These are phyloP conservation scores for Trichonephila clavata DNA, from an alignment of 1,140 invertebrate genomes.

Conservation along the genomic window DNA sequence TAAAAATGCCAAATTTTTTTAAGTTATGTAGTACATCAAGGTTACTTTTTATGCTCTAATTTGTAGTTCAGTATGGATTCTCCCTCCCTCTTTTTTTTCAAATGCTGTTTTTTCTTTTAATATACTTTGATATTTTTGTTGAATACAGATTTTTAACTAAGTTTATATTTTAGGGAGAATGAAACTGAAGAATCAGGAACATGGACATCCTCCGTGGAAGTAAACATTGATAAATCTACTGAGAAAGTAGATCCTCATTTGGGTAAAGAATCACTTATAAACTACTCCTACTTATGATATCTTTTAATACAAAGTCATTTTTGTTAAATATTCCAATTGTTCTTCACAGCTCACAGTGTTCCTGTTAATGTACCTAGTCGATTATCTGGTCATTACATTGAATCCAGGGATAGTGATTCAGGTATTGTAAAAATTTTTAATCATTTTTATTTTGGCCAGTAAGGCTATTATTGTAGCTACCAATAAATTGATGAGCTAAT, in stretches of 20 bases:
- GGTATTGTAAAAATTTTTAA: not conserved
- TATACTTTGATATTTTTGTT: too few relatives aligned
- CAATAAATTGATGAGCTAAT: too few relatives aligned
- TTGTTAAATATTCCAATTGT: not conserved
- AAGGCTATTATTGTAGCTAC: too few relatives aligned
- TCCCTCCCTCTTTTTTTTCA: too few relatives aligned
- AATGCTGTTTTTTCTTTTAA: too few relatives aligned
- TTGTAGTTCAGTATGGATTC: too few relatives aligned
- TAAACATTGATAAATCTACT: slow-evolving; percentile 78
- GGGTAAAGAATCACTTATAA: slow-evolving; percentile 24
- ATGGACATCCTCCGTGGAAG: slow-evolving; percentile 63
- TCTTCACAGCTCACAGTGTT: slow-evolving; percentile 80
- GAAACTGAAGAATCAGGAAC: slow-evolving; percentile 74
- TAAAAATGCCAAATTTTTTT: too few relatives aligned
- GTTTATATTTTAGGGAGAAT: slow-evolving; percentile 42
- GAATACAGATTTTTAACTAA: too few relatives aligned
- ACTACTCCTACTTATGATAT: not conserved
- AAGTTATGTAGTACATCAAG: too few relatives aligned
- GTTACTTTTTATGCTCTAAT: too few relatives aligned
- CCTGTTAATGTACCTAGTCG: slow-evolving; percentile 81
- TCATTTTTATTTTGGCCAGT: too few relatives aligned
- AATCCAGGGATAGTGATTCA: slow-evolving; percentile 68
- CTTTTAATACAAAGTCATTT: not conserved
- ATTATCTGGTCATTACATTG: slow-evolving; percentile 66
- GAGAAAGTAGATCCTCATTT: slow-evolving; percentile 78